Evolutionary conservation across 2,888 invertebrate species (phyloP).

Genomic region (Arge pagana): DNA sequence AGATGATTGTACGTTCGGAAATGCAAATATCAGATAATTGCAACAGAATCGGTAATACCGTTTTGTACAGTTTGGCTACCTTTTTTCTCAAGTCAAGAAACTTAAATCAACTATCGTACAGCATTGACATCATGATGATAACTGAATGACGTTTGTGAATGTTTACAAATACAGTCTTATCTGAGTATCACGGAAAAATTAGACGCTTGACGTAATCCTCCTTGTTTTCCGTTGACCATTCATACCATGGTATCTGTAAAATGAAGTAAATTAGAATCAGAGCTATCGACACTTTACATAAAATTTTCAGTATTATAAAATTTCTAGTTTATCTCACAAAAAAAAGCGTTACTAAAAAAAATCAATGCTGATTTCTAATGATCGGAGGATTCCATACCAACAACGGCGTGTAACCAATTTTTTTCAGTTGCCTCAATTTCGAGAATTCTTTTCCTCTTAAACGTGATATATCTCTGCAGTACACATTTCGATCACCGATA

Average conservation of each 20-base stretch:
- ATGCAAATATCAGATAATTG: no score
- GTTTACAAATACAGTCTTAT: no score
- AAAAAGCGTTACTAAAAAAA: not conserved
- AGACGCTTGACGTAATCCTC: not conserved
- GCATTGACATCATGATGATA: no score
- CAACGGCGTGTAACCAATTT: slow-evolving; percentile 58
- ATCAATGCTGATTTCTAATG: no score
- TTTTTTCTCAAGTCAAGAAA: no score
- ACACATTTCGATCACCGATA: slow-evolving; percentile 67
- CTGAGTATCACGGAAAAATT: slow-evolving; percentile 1
- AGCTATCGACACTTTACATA: slow-evolving; percentile 14
- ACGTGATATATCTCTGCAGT: slow-evolving; percentile 59
- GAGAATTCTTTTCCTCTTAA: slow-evolving; percentile 65
- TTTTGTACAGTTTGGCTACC: no score
- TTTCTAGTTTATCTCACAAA: slow-evolving; percentile 3
- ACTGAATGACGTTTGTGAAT: no score
- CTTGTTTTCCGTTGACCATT: not conserved
- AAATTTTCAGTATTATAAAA: no score
- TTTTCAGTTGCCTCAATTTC: slow-evolving; percentile 68
- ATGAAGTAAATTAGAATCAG: slow-evolving; percentile 15
- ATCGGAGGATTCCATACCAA: no score
- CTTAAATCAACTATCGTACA: no score
- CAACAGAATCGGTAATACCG: no score
- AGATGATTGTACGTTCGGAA: no score
- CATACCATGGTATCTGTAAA: slow-evolving; percentile 3